Percentiles rank a stretch among this genome's conserved stretches.
Conservation (phyloP, 2,888 invertebrate genomes). For the Parascotia fuliginaria region DNA sequence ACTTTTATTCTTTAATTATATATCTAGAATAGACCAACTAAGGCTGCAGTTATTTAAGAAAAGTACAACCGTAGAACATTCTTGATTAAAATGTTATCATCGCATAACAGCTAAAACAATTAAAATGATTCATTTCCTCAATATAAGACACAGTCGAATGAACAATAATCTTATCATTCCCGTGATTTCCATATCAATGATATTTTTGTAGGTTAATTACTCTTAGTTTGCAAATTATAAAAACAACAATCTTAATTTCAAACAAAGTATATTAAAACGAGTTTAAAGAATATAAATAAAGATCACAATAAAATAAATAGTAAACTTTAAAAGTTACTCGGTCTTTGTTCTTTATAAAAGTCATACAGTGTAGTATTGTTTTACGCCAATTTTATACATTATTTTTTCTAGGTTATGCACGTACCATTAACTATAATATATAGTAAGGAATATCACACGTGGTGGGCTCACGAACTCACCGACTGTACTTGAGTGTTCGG, state of each 20-base stretch:
- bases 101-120: no score
- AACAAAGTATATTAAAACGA: neutral
- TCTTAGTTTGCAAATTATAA: neutral
- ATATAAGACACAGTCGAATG: neutral
- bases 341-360: slow-evolving; percentile 1
- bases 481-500: slow-evolving; percentile 43
- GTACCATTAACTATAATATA: slow-evolving; percentile 11
- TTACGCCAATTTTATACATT: neutral
- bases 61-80: no score
- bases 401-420: slow-evolving; percentile 10
- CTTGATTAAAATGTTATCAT: no score
- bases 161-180: neutral
- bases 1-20: no score
- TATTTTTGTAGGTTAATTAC: neutral
- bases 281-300: neutral
- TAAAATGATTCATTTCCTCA: no score
- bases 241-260: neutral
- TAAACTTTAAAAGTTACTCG: neutral
- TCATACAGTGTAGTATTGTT: neutral
- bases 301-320: neutral
- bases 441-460: slow-evolving; percentile 43
- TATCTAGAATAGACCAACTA: no score
- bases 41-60: no score
- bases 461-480: slow-evolving; percentile 48
- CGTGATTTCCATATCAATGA: neutral